phyloP scores from a whole-genome alignment of 2,888 invertebrate species.

The Branchipolynoe longqiensis region DNA sequence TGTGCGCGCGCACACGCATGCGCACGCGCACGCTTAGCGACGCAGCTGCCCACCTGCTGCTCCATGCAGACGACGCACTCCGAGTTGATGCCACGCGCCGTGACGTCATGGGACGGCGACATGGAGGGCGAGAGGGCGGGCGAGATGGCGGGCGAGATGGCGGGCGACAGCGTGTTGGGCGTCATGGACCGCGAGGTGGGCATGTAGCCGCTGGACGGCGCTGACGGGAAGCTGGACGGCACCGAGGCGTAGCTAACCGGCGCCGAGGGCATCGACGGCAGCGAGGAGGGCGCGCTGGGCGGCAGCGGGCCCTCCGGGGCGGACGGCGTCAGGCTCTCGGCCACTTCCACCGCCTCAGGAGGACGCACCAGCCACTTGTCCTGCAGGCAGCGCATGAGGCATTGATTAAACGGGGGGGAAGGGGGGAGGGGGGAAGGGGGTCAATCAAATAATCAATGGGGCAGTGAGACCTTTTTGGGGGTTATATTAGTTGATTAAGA shows the following conservation, averaged over 20 bases:
- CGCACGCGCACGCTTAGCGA: no score
- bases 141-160: constrained; percentile 58
- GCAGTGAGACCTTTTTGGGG: no score
- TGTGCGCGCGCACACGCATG: no score
- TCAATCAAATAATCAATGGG: no score
- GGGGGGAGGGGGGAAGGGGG: no score
- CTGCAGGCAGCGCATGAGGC: constrained; percentile 15
- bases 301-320: constrained; percentile 45
- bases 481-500: no score
- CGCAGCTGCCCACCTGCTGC: constrained; percentile 86
- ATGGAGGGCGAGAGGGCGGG: not conserved
- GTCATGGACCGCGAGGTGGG: not conserved
- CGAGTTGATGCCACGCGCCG: constrained; percentile 77
- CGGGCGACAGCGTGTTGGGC: constrained; percentile 64
- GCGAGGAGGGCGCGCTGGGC: not conserved
- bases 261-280: not conserved
- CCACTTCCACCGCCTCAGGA: constrained; percentile 24
- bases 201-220: not conserved
- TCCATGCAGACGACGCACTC: constrained; percentile 95
- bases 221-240: not conserved
- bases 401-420: no score
- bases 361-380: constrained; percentile 58
- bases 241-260: not conserved
- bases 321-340: constrained; percentile 5
- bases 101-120: constrained; percentile 68